A percentile compares a stretch with the other conserved stretches of the same genome.
Conservation (phyloP, 2,797 vertebrate species). For the Sebastolobus altivelis region DNA sequence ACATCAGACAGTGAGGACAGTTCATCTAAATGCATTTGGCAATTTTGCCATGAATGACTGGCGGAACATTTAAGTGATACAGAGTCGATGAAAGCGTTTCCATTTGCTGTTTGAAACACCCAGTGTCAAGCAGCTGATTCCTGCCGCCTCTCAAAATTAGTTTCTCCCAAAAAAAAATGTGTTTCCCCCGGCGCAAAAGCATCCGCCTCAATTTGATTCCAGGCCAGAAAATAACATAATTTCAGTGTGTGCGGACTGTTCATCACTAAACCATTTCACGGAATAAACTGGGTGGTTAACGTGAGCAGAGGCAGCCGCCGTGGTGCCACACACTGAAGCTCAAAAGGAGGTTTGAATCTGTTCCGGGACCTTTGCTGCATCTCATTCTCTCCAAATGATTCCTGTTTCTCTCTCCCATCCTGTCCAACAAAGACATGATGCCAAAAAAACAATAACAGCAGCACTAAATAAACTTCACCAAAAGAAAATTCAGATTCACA, state of each 20-base stretch:
- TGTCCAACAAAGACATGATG: background rate
- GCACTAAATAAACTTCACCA: background rate
- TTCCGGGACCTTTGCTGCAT: background rate
- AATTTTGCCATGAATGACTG: constrained; percentile 5
- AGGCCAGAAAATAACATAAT: constrained; percentile 24
- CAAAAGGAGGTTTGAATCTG: background rate
- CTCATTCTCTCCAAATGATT: background rate
- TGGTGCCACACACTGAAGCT: background rate
- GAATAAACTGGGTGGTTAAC: constrained; percentile 3
- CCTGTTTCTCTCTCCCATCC: too few species aligned
- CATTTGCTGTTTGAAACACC: constrained; percentile 25
- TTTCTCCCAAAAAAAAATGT: constrained; percentile 1
- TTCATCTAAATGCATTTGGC: background rate
- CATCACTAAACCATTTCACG: constrained; percentile 22
- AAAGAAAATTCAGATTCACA: background rate
- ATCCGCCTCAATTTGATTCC: constrained; percentile 15
- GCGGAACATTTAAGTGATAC: constrained; percentile 26
- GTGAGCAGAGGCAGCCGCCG: background rate
- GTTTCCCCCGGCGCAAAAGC: constrained; percentile 15
- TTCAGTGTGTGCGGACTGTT: constrained; percentile 14
- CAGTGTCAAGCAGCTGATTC: constrained; percentile 38
- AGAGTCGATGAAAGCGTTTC: constrained; percentile 27
- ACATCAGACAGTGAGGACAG: background rate
- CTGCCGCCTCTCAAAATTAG: constrained; percentile 41
- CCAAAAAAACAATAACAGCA: background rate